These are phyloP conservation scores for Halcyon senegalensis DNA, from an alignment of 2,113 vertebrate genomes.

Conservation along the genomic window DNA sequence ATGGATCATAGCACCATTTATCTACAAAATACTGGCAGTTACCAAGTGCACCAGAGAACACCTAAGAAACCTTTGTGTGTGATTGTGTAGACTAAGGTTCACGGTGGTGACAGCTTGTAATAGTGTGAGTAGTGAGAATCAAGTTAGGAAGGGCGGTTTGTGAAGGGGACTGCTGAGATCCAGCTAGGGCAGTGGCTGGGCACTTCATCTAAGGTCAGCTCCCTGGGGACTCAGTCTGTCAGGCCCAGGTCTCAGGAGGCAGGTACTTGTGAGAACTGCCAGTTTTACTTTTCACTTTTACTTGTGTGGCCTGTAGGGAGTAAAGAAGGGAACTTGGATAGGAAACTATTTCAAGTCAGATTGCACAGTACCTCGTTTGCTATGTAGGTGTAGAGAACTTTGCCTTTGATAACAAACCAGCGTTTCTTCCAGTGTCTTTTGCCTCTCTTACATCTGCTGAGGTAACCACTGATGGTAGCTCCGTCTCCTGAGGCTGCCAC, in stretches of 20 bases:
- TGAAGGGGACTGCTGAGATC: background rate
- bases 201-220: background rate
- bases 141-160: background rate
- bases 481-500: slow-evolving; percentile 87
- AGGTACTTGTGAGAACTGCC: background rate
- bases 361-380: slow-evolving; percentile 85
- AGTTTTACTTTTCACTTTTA: background rate
- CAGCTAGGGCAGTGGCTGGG: background rate
- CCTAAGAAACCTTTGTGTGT: background rate
- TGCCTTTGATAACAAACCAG: slow-evolving; percentile 98
- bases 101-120: background rate
- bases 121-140: background rate
- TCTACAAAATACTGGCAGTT: background rate
- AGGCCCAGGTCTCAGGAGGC: background rate
- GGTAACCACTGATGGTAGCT: slow-evolving; percentile 88
- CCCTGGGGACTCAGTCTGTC: background rate
- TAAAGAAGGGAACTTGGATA: background rate
- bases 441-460: slow-evolving; percentile 90
- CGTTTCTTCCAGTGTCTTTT: slow-evolving; percentile 96
- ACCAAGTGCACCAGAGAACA: background rate
- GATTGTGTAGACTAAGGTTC: background rate
- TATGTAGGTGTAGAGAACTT: slow-evolving; percentile 95
- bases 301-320: background rate
- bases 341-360: background rate
- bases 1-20: background rate